These are phyloP conservation scores for Cataglyphis livida DNA, from an alignment of 2,888 invertebrate species.

Conservation along the genomic window DNA sequence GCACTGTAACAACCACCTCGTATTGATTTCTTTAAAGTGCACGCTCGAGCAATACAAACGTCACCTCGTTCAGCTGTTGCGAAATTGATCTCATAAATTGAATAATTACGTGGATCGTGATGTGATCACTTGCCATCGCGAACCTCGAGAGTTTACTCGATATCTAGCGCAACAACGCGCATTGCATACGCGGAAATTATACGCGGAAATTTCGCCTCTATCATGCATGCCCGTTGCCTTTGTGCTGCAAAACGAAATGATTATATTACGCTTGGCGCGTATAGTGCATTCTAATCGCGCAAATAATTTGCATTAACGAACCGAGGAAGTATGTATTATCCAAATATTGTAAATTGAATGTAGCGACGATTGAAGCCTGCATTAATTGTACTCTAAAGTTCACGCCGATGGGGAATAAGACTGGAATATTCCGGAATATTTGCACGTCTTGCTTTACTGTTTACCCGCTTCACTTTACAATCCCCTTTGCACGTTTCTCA, in stretches of 20 bases:
- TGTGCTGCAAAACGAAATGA: conserved; percentile 45
- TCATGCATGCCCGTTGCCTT: conserved; percentile 10
- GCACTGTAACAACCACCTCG: neutral
- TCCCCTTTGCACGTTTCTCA: conserved; percentile 32
- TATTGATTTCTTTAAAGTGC: conserved; percentile 8
- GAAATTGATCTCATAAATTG: neutral
- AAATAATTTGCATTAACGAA: conserved; percentile 48
- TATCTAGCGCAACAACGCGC: neutral
- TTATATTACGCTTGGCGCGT: neutral
- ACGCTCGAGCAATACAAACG: neutral
- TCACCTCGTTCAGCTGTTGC: neutral
- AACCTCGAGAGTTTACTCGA: conserved; percentile 1
- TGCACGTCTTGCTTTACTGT: conserved; percentile 46
- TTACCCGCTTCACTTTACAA: conserved; percentile 43
- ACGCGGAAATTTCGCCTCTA: neutral
- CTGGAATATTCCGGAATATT: conserved; percentile 33
- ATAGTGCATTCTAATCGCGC: conserved; percentile 52
- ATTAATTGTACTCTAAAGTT: conserved; percentile 19
- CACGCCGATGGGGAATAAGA: neutral
- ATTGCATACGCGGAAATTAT: conserved; percentile 11
- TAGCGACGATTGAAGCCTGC: conserved; percentile 17
- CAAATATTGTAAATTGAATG: conserved; percentile 52
- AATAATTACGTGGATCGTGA: neutral
- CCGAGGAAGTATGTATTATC: conserved; percentile 17
- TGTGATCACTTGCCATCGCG: neutral